Base-by-base conservation (phyloP, 37 sponge, comb jelly and placozoan species). In the Aphrocallistes beatrix region DNA sequence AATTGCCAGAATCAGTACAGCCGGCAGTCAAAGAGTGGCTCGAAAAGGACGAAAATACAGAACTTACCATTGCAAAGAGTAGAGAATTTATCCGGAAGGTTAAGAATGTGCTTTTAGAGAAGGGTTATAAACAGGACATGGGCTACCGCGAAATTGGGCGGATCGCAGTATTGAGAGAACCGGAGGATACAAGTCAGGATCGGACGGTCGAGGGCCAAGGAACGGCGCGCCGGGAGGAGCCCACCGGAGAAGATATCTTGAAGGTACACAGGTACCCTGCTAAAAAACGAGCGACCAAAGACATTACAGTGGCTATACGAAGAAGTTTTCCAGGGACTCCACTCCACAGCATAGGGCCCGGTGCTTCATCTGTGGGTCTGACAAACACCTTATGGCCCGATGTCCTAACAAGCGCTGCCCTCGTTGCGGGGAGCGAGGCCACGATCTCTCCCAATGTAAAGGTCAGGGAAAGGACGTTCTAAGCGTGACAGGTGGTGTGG, bases 41-140 rank as follows among this genome's bases (percentile, higher is more conserved):
- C 75, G n/a, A 60, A 30, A 60, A 60, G 75, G 75, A 60, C 8
- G 75, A 60, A 60, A 60, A 60, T 60, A 28, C 34, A 60, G 75
- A 60, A 6, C 75, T 60, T 19, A 60, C 75, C 75, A 60, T 28
- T 30, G 21, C 75, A 19, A 60, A 60, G 75, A 60, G 75, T 60
- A 60, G 75, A 30, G 75, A 60, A 13, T 60, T 42, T 42, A 42
- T 42, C 13, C n/a, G 75, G 75, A 3, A 60, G 34, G 75, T 60
- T 60, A 60, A 60, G 21, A 13, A 25, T 19, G 75, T 60, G 25
- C 75, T 60, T 19, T 6, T 13, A 42, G 45, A 42, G 45, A 42
- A 42, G 45, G 45, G 45, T 13, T 42, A 42, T 13, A 42, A 42
- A 42, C 6, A 42, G 10, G 45, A 42, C 45, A 42, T 13, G 13